These are phyloP conservation scores for Hozukius guyotensis DNA, from an alignment of 2,797 vertebrate genomes.

Conservation along the genomic window DNA sequence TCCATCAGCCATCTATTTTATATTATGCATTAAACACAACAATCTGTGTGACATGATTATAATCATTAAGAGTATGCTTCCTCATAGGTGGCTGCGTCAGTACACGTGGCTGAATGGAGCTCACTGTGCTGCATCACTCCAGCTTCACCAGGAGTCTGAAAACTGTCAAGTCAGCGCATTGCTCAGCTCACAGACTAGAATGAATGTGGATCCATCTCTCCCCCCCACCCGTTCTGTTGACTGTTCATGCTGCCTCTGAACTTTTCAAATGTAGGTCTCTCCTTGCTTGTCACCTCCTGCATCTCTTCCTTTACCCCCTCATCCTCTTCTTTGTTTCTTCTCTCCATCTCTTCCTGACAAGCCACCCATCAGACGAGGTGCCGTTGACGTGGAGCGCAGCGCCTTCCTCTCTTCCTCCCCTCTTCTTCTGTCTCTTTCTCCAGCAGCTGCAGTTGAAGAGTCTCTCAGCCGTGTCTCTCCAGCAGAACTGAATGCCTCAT, in stretches of 20 bases:
- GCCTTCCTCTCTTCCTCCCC: neutral
- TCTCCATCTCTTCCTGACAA: constrained; percentile 9
- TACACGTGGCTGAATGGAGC: neutral
- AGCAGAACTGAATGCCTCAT: constrained; percentile 71
- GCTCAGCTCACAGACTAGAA: neutral
- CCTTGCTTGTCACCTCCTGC: neutral
- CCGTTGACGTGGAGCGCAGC: neutral
- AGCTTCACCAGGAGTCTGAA: neutral
- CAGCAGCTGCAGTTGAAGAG: constrained; percentile 57
- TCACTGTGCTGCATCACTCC: neutral
- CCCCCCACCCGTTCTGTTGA: neutral
- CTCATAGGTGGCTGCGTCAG: too few relatives aligned
- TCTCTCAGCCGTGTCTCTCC: constrained; percentile 60
- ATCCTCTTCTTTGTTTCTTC: neutral
- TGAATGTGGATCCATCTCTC: neutral
- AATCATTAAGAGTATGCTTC: too few relatives aligned
- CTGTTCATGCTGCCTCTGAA: neutral
- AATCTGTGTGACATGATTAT: too few relatives aligned
- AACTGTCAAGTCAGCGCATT: constrained; percentile 11
- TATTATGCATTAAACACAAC: too few relatives aligned
- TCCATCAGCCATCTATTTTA: too few relatives aligned
- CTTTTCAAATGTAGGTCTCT: neutral
- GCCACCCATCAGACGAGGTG: constrained; percentile 17
- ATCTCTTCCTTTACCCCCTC: neutral
- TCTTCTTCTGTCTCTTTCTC: neutral